Evolutionary conservation across 1,140 invertebrate species (phyloP).

Genomic region (Lethrus apterus): DNA sequence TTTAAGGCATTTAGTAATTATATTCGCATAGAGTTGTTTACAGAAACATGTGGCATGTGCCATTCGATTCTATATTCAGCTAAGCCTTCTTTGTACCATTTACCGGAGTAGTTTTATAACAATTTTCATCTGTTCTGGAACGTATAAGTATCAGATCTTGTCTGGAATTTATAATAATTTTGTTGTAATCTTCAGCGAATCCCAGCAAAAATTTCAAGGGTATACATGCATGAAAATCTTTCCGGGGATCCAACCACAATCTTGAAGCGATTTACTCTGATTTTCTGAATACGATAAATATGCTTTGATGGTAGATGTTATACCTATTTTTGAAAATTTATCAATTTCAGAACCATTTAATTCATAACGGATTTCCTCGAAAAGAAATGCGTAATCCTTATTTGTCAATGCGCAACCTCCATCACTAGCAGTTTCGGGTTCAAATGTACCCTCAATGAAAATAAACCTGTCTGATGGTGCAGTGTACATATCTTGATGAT

Average conservation of each 20-base stretch:
- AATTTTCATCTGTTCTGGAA: slow-evolving; percentile 18
- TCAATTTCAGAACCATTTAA: slow-evolving; percentile 7
- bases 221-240: slow-evolving; percentile 17
- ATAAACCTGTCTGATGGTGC: neutral
- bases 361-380: slow-evolving; percentile 10
- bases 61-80: slow-evolving; percentile 16
- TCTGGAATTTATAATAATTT: slow-evolving; percentile 18
- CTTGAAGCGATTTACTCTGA: slow-evolving; percentile 24
- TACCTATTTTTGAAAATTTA: slow-evolving; percentile 2
- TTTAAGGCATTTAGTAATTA: slow-evolving; percentile 17
- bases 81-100: slow-evolving; percentile 8
- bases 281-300: slow-evolving; percentile 27
- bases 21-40: slow-evolving; percentile 19
- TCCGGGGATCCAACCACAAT: slow-evolving; percentile 28
- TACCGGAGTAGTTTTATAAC: slow-evolving; percentile 7
- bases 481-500: slow-evolving; percentile 8
- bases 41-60: slow-evolving; percentile 16
- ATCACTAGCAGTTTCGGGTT: neutral
- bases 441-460: slow-evolving; percentile 11
- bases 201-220: slow-evolving; percentile 18
- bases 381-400: slow-evolving; percentile 4
- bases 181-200: slow-evolving; percentile 18
- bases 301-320: slow-evolving; percentile 8
- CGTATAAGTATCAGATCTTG: slow-evolving; percentile 23
- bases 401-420: slow-evolving; percentile 5